Base-by-base conservation (phyloP, 2,113 vertebrate genomes). In the Rhinoptilus africanus region DNA sequence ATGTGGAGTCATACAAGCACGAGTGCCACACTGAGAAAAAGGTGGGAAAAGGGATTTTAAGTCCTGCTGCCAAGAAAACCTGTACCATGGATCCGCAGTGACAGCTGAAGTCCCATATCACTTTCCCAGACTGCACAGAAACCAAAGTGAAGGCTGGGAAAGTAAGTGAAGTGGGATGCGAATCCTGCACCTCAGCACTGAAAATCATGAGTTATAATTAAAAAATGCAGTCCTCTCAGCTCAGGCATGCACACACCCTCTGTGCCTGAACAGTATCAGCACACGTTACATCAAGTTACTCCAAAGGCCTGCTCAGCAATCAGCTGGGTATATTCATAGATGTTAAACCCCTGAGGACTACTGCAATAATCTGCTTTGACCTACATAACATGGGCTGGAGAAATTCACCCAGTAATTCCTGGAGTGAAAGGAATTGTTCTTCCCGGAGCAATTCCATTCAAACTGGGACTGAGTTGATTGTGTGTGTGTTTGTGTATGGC, bases 371-470 rank as follows among this genome's bases (percentile, higher is more conserved):
- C 95, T 96, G 74, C 71, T 95, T 69, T 94, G 95, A 97, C 95
- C 95, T 97, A 96, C 84, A 95, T 97, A 97, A 69, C 92, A 85
- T 62, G 59, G 84, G 71, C 84, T 95, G 41, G 71, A 96, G 81
- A 91, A 95, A 93, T 92, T 94, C 84, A 91, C 84, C 91, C 94
- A 79, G 83, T 95, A 91, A 83, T 94, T 97, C 91, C 92, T 95
- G 89, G 66, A 88, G 77, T 93, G 80, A 88, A 96, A 95, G 53
- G 74, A 91, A 91, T 92, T 95, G 60, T 95, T 96, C 92, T 92
- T 93, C 63, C 62, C 0, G 1, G 85, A 89, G 77, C 73, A 73
- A 89, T 96, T 93, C 73, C 39, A 79, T 93, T 96, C 62, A 93
- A 91, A 93, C 41, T 82, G 92, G 50, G 71, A 17, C 57, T 23